Base-by-base conservation (phyloP, 2,113 vertebrate species). In the Antennarius striatus region DNA sequence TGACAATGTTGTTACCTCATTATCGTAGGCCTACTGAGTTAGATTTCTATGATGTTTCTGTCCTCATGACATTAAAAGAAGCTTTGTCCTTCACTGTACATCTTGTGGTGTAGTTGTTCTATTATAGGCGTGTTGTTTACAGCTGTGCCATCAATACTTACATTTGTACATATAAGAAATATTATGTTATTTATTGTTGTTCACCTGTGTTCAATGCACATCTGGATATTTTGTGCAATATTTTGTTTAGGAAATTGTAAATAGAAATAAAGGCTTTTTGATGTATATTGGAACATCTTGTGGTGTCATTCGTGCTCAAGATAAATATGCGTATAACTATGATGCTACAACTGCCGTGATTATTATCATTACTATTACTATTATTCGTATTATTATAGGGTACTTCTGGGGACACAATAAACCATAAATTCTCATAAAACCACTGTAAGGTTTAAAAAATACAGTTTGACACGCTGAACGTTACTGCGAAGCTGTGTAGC, bases 251-350 rank as follows among this genome's bases (percentile, higher is more conserved):
- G 45, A 79, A 89, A 88, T 82, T 90, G 89, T 89, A 90, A 61
- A 91, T 91, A 90, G 75, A 81, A 90, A 89, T 88, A 91, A 90
- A 90, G 75, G 79, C 75, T 86, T 89, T 90, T 88, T 86, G 86
- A 89, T 91, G 90, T 84, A 89, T 58, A 79, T 63, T 69, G 79
- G 72, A 85, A 72, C 61, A 28, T 83, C 56, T 68, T 12, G 28
- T 75, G 47, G 39, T 39, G 57, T 80, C 61, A 1, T 81, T 75
- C 32, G 3, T 80, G 5, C 36, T 39, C 50, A 11, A 12, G 28
- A 51, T 46, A 57, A 59, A 69, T 6, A 7, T 3, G 0, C 36
- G 10, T 36, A 36, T 36, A 2, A 36, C 32, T 43, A 0, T 17
- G 3, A 7, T 47, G 11, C 29, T 55, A 1, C 29, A 36, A 15